A percentile compares a stretch with the other conserved stretches of the same genome.
phyloP scores from a whole-genome alignment of 2,888 invertebrate genomes.

The Agriopis leucophaearia region DNA sequence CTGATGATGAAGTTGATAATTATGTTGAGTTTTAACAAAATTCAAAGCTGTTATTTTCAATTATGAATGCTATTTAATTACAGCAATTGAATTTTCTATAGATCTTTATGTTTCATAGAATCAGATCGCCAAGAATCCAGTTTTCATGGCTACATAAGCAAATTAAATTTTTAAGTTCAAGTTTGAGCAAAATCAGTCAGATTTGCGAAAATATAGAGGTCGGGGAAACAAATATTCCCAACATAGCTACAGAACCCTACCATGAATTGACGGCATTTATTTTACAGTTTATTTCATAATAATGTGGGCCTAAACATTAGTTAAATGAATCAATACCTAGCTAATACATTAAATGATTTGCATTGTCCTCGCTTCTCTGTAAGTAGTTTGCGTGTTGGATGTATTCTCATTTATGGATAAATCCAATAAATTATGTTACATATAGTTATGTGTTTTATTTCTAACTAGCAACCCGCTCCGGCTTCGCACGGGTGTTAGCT shows the following conservation, averaged over 20 bases:
- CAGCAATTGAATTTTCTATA: no score
- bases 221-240: not conserved
- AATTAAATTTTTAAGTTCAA: no score
- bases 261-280: not conserved
- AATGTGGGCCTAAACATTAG: conserved; percentile 15
- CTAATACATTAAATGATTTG: conserved; percentile 24
- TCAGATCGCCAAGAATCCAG: no score
- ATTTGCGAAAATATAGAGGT: no score
- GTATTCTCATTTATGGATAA: conserved; percentile 65
- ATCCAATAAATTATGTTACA: conserved; percentile 76
- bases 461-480: not conserved
- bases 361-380: conserved; percentile 61
- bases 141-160: no score
- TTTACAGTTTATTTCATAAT: not conserved
- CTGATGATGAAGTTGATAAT: no score
- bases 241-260: not conserved
- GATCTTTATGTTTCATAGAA: no score
- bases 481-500: no score
- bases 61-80: no score
- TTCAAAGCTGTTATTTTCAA: no score
- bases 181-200: no score
- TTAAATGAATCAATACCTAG: conserved; percentile 17
- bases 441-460: conserved; percentile 43
- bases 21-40: no score
- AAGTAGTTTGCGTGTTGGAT: conserved; percentile 62